These are phyloP conservation scores for Cyprinodon brontotheroides DNA, from an alignment of 2,113 vertebrate genomes.

Conservation along the genomic window DNA sequence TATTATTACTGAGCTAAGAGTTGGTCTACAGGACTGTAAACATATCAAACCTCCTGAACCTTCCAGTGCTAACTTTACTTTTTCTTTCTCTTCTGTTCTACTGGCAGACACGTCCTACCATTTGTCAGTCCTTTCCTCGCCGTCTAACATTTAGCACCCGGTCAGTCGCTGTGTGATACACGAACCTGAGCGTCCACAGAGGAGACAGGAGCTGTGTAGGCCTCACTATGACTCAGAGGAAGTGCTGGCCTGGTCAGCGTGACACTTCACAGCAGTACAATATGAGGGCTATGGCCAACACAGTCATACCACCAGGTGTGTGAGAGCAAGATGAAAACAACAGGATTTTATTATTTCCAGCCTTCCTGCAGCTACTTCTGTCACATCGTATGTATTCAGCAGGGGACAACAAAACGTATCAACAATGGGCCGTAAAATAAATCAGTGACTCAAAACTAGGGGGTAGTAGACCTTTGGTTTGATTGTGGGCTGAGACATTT, in stretches of 20 bases:
- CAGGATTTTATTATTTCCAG: slow-evolving; percentile 1
- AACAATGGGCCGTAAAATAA: not conserved
- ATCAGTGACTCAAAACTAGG: not conserved
- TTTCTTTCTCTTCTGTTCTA: not conserved
- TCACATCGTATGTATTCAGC: not conserved
- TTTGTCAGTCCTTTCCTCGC: not conserved
- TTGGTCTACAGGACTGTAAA: too few species aligned
- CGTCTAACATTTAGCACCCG: not conserved
- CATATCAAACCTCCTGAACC: not conserved
- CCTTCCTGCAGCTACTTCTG: not conserved
- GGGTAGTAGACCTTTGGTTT: too few species aligned
- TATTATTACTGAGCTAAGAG: too few species aligned
- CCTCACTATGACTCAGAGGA: slow-evolving; percentile 15
- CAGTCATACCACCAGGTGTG: not conserved
- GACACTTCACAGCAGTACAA: slow-evolving; percentile 3
- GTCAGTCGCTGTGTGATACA: not conserved
- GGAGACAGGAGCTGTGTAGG: not conserved
- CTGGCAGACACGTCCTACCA: not conserved
- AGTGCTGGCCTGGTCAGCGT: not conserved
- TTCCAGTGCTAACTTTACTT: not conserved
- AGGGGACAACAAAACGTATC: not conserved
- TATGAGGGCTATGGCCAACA: slow-evolving; percentile 10
- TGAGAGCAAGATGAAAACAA: slow-evolving; percentile 6
- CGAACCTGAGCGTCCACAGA: slow-evolving; percentile 5
- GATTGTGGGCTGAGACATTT: not conserved